These are phyloP conservation scores for Rhinolophus sinicus DNA, from an alignment of 2,113 vertebrate genomes.

Conservation along the genomic window DNA sequence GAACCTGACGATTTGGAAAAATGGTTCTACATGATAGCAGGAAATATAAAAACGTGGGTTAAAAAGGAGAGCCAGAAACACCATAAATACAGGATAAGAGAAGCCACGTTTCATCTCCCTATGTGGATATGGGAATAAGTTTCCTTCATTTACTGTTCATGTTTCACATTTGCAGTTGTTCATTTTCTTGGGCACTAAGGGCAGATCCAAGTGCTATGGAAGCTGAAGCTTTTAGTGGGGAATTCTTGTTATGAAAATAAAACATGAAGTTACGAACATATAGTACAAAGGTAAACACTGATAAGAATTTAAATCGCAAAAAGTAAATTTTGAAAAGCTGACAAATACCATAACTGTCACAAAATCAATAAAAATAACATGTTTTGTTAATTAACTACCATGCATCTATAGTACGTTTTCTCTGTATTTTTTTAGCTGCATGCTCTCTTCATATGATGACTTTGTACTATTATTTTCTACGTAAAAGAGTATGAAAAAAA, in stretches of 20 bases:
- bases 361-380: neutral
- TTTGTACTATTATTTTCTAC: conserved; percentile 7
- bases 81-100: neutral
- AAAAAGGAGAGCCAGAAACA: neutral
- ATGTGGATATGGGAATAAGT: neutral
- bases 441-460: neutral
- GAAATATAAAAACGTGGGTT: neutral
- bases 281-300: neutral
- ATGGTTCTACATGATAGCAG: neutral
- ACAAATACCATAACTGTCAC: neutral
- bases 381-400: neutral
- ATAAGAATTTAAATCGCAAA: neutral
- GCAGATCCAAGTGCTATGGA: neutral
- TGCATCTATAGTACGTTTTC: neutral
- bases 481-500: conserved; percentile 2
- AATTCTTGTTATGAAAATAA: neutral
- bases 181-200: neutral
- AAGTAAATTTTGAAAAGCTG: conserved; percentile 10
- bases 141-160: neutral
- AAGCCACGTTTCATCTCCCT: neutral
- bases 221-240: neutral
- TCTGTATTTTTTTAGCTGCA: neutral
- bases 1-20: neutral
- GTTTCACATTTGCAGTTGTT: neutral
- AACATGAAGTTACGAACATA: neutral